Evolutionary conservation across 2,888 invertebrate genomes (phyloP).

Genomic region (Aphrophora alni): DNA sequence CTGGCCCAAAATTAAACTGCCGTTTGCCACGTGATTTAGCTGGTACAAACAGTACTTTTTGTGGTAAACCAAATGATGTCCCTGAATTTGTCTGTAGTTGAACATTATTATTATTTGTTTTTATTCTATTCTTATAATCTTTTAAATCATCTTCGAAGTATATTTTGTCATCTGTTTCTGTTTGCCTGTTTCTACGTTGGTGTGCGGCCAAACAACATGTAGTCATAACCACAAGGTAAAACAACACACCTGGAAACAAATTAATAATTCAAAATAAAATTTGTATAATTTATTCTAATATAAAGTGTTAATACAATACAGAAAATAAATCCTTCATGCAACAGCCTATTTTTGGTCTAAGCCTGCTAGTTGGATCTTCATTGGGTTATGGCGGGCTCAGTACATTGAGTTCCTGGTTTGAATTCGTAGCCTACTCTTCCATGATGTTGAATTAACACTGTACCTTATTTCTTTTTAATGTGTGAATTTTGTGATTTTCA

Average conservation of each 20-base stretch:
- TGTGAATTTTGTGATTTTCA: no score
- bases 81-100: not conserved
- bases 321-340: no score
- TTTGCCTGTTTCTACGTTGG: not conserved
- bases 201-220: not conserved
- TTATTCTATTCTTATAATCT: not conserved
- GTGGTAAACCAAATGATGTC: not conserved
- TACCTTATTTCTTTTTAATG: no score
- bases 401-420: no score
- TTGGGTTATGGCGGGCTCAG: no score
- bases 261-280: not conserved
- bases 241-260: not conserved
- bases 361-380: no score
- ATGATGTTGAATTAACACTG: no score
- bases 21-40: not conserved
- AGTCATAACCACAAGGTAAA: not conserved
- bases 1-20: not conserved
- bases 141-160: not conserved
- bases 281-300: no score
- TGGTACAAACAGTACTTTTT: not conserved
- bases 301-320: no score
- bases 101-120: not conserved
- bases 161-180: not conserved
- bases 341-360: no score
- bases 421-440: no score